These are phyloP conservation scores for Yponomeuta evonymella DNA, from an alignment of 2,888 invertebrate genomes.

Conservation along the genomic window DNA sequence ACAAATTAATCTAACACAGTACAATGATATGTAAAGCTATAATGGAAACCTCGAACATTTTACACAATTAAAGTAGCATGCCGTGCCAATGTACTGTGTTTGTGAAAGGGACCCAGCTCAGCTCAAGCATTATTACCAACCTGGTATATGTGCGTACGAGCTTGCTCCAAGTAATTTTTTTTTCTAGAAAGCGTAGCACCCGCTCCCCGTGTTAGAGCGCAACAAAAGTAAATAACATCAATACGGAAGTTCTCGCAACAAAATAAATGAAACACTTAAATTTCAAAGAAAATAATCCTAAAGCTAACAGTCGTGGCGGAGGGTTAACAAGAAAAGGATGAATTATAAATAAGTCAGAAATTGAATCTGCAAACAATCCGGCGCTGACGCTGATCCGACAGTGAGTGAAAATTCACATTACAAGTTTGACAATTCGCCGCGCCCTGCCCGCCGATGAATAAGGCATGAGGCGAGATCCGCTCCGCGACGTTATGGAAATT, in stretches of 20 bases:
- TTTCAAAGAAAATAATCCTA: slow-evolving; percentile 36
- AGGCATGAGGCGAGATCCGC: slow-evolving; percentile 24
- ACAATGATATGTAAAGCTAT: too few species aligned
- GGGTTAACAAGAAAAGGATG: slow-evolving; percentile 27
- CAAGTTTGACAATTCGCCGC: slow-evolving; percentile 21
- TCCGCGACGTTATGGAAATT: slow-evolving; percentile 28
- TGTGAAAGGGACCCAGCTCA: too few species aligned
- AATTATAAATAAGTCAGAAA: slow-evolving; percentile 31
- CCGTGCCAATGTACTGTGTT: too few species aligned
- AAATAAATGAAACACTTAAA: background rate
- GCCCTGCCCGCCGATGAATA: slow-evolving; percentile 23
- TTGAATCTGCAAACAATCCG: slow-evolving; percentile 30
- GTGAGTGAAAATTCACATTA: slow-evolving; percentile 18
- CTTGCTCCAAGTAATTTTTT: background rate
- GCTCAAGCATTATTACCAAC: background rate
- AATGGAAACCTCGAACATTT: too few species aligned
- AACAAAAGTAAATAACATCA: background rate
- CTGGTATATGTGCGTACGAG: background rate
- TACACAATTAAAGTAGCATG: too few species aligned
- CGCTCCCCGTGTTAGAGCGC: background rate
- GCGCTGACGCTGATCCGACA: slow-evolving; percentile 24
- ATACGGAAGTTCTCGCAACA: too few species aligned
- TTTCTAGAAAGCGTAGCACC: background rate
- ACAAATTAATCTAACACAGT: too few species aligned
- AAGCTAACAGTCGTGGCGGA: slow-evolving; percentile 15